Evolutionary conservation across 2,113 vertebrate species (phyloP).

Genomic region (Neolamprologus sp.): DNA sequence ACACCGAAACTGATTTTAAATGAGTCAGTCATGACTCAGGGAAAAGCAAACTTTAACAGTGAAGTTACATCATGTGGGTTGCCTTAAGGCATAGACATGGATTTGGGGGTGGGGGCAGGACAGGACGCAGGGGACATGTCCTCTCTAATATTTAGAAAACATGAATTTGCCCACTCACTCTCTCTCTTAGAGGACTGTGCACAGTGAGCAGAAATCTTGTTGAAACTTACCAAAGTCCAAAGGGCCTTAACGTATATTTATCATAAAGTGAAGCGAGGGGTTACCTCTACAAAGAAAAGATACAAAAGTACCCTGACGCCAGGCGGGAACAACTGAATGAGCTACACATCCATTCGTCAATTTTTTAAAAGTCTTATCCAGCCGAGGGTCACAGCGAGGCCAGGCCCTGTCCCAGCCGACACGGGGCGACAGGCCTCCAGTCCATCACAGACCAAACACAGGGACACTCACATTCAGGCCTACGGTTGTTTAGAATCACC

Average conservation of each 20-base stretch:
- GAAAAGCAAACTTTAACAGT: neutral
- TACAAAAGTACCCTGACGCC: neutral
- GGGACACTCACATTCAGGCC: neutral
- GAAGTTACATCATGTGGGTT: neutral
- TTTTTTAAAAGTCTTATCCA: neutral
- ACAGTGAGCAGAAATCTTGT: neutral
- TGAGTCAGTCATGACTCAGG: neutral
- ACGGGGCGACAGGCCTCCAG: neutral
- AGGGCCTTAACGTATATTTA: neutral
- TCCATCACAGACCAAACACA: neutral
- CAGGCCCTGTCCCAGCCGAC: neutral
- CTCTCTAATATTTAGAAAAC: neutral
- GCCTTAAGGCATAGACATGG: neutral
- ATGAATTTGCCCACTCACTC: neutral
- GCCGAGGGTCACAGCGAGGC: fast-evolving
- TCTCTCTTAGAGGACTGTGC: neutral
- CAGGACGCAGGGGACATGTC: neutral
- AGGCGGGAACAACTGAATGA: neutral
- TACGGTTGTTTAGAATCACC: neutral
- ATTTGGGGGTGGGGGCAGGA: neutral
- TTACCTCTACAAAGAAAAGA: neutral
- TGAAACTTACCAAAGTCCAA: neutral
- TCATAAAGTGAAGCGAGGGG: neutral
- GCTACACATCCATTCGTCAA: fast-evolving
- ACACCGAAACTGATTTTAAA: neutral